These are phyloP conservation scores for Sinella curviseta DNA, from an alignment of 1,140 invertebrate genomes.

Conservation along the genomic window DNA sequence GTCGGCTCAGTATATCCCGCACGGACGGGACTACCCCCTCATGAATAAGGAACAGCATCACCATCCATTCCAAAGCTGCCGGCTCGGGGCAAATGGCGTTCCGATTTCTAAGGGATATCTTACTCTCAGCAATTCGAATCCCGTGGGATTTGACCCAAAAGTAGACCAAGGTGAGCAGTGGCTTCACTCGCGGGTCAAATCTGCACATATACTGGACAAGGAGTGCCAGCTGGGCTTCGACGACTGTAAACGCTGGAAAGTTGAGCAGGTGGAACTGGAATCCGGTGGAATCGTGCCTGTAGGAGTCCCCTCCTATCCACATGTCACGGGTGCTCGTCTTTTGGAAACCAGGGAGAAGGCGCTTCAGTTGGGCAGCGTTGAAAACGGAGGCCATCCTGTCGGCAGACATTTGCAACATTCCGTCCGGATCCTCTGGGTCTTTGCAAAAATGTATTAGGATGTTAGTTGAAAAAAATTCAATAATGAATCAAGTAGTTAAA, in stretches of 20 bases:
- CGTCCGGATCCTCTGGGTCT: no score
- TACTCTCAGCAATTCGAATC: background rate
- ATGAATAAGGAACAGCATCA: background rate
- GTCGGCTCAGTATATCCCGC: background rate
- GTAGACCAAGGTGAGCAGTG: background rate
- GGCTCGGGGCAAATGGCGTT: background rate
- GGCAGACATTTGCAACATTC: no score
- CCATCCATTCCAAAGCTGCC: background rate
- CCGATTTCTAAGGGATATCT: background rate
- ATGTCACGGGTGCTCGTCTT: background rate
- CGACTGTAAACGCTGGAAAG: no score
- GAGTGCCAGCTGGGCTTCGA: background rate
- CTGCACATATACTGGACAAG: background rate
- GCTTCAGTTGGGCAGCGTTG: background rate
- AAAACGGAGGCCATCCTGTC: no score
- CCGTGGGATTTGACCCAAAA: background rate
- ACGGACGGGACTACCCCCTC: background rate
- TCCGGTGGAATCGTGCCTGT: background rate
- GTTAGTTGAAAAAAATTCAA: no score
- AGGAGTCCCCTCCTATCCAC: background rate
- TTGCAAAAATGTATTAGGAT: no score
- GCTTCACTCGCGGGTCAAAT: background rate
- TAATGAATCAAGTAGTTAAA: no score
- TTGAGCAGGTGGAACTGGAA: background rate
- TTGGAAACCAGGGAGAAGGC: background rate